Evolutionary conservation across 2,888 invertebrate species (phyloP).

Genomic region (Nomada ruficornis): DNA sequence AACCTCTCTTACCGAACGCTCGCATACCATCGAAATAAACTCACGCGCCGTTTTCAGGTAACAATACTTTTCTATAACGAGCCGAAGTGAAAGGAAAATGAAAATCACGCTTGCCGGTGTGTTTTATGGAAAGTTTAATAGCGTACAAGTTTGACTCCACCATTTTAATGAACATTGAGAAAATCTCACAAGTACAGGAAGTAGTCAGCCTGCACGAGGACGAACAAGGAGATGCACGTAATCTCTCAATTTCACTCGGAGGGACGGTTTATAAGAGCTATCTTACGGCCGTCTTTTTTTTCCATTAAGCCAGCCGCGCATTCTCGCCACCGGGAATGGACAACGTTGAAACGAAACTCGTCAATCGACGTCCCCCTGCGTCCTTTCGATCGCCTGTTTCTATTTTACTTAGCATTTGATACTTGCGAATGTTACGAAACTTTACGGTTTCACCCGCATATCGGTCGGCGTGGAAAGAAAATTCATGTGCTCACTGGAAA

Average conservation of each 20-base stretch:
- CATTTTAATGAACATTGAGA: constrained; percentile 16
- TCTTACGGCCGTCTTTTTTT: constrained; percentile 52
- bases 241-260: constrained; percentile 68
- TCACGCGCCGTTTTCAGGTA: neutral
- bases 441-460: constrained; percentile 40
- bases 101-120: neutral
- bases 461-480: constrained; percentile 9
- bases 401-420: constrained; percentile 51
- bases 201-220: constrained; percentile 43
- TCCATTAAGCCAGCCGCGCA: constrained; percentile 22
- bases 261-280: constrained; percentile 47
- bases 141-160: constrained; percentile 27
- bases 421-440: constrained; percentile 46
- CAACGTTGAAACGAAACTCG: constrained; percentile 64
- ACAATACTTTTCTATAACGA: constrained; percentile 20
- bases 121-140: constrained; percentile 37
- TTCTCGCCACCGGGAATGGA: constrained; percentile 63
- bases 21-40: neutral
- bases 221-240: constrained; percentile 70
- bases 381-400: constrained; percentile 47
- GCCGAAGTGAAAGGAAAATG: constrained; percentile 23
- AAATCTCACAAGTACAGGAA: constrained; percentile 53
- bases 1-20: no score
- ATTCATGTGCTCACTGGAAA: constrained; percentile 29
- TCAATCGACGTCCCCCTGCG: constrained; percentile 56